These are phyloP conservation scores for Tragelaphus strepsiceros DNA, from an alignment of 2,113 vertebrate genomes.

Conservation along the genomic window DNA sequence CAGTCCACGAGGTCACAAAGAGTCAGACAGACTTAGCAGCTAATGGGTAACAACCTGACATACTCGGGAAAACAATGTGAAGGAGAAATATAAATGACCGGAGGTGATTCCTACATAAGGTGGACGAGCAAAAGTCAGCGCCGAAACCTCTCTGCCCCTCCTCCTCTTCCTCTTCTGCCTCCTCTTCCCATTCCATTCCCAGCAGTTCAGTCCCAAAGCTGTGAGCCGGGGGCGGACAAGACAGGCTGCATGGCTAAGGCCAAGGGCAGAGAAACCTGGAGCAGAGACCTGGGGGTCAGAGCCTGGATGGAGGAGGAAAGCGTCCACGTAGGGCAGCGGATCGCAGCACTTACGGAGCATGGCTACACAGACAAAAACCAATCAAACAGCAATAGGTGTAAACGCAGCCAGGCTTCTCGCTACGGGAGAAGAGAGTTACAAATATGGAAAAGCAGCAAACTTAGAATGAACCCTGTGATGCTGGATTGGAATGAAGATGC, in stretches of 20 bases:
- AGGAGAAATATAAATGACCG: not conserved
- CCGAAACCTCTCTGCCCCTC: fast-evolving
- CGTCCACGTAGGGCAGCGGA: fast-evolving
- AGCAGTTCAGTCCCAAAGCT: not conserved
- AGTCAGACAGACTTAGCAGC: not conserved
- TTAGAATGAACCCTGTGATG: fast-evolving
- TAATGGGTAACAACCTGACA: not conserved
- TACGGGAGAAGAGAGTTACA: not conserved
- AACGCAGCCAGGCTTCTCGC: fast-evolving
- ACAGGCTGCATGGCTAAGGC: not conserved
- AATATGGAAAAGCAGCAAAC: not conserved
- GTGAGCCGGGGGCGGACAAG: fast-evolving
- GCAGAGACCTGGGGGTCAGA: too few species aligned
- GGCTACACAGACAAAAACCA: too few species aligned
- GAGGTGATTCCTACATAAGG: not conserved
- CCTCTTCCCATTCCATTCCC: not conserved
- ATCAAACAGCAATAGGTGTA: fast-evolving
- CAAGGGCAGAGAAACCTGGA: too few species aligned
- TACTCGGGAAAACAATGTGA: not conserved
- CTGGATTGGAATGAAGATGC: too few species aligned
- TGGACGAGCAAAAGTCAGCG: fast-evolving
- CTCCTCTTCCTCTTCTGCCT: not conserved
- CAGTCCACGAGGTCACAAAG: not conserved
- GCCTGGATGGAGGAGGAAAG: fast-evolving
- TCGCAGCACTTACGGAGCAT: fast-evolving